Percentiles rank a stretch among this genome's conserved stretches.
Conservation (phyloP, 2,797 vertebrate genomes). For the Clarias fuscus region DNA sequence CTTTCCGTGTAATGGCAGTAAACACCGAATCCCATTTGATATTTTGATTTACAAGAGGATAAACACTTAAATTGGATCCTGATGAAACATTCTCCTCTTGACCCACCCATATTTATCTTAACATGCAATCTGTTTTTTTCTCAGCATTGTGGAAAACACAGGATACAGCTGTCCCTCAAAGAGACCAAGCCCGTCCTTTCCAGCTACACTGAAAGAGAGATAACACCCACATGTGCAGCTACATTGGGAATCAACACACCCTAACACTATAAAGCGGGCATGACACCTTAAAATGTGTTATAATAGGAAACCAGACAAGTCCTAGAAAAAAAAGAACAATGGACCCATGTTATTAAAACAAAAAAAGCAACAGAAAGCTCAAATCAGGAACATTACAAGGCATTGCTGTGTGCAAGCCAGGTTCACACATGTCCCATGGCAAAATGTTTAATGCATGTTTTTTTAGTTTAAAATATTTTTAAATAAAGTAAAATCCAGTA, state of each 20-base stretch:
- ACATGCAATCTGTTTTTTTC: constrained; percentile 56
- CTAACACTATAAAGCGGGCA: constrained; percentile 5
- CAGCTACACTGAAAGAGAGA: constrained; percentile 46
- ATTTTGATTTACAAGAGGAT: constrained; percentile 24
- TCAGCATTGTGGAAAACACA: constrained; percentile 63
- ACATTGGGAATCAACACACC: constrained; percentile 39
- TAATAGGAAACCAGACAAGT: constrained; percentile 1
- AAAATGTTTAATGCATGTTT: too few relatives aligned
- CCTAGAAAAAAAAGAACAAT: not conserved
- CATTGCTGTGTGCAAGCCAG: not conserved
- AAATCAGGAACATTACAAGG: not conserved
- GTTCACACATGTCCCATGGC: not conserved
- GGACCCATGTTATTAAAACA: constrained; percentile 6
- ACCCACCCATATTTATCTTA: constrained; percentile 53
- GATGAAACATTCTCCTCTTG: constrained; percentile 23
- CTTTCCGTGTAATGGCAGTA: not conserved
- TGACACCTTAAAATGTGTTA: constrained; percentile 14
- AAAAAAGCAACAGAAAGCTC: not conserved
- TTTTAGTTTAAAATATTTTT: not conserved
- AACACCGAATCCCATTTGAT: constrained; percentile 11
- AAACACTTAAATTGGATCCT: constrained; percentile 35
- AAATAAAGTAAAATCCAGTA: not conserved
- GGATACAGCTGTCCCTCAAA: constrained; percentile 66
- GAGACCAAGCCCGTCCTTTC: constrained; percentile 44
- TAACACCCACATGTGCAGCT: constrained; percentile 42